Conservation (phyloP, 2,797 vertebrate species). For the Coendou prehensilis region DNA sequence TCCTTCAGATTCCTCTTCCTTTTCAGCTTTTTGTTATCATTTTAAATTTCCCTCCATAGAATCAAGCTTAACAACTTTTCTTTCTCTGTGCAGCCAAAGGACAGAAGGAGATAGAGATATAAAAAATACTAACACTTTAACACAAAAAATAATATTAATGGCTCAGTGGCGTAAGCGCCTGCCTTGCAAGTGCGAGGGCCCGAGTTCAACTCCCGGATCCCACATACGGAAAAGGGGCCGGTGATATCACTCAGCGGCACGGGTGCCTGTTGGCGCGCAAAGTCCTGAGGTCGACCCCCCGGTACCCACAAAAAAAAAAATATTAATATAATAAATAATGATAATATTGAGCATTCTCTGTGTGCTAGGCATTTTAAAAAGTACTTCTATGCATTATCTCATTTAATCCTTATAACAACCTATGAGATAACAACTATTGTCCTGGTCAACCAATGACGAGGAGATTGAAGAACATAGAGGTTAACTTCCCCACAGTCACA, state of each 20-base stretch:
- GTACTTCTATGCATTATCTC: neutral
- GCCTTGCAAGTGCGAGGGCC: too few relatives aligned
- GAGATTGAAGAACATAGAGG: neutral
- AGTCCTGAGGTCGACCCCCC: too few relatives aligned
- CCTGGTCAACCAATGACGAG: neutral
- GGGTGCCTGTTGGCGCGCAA: too few relatives aligned
- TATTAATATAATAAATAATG: neutral
- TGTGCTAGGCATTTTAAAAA: neutral
- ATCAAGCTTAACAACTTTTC: slow-evolving; percentile 14
- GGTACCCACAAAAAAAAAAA: too few relatives aligned
- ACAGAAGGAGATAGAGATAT: neutral
- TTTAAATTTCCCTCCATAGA: neutral
- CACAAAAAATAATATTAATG: neutral
- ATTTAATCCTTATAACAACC: slow-evolving; percentile 30
- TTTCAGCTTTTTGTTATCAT: slow-evolving; percentile 27
- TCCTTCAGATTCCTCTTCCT: neutral
- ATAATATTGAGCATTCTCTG: neutral
- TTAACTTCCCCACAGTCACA: neutral
- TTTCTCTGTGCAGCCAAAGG: neutral
- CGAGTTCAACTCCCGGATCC: too few relatives aligned
- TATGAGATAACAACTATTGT: neutral
- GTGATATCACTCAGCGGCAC: too few relatives aligned
- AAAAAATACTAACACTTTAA: slow-evolving; percentile 16
- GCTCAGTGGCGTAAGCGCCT: too few relatives aligned
- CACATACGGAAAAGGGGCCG: too few relatives aligned